Percentiles rank a stretch among this genome's conserved stretches.
These are phyloP conservation scores for Furcula furcula DNA, from an alignment of 2,888 invertebrate species.

Conservation along the genomic window DNA sequence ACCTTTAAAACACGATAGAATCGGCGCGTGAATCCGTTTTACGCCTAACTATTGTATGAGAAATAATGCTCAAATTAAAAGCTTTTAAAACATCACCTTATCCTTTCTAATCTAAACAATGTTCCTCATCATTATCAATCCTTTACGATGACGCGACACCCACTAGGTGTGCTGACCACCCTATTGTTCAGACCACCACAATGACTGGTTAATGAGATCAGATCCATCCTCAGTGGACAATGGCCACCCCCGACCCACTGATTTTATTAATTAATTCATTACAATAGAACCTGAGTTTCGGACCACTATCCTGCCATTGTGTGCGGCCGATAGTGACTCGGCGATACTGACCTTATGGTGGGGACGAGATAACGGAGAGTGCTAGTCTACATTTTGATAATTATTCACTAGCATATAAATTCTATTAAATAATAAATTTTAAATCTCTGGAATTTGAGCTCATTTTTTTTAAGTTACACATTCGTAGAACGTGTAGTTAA, in stretches of 20 bases:
- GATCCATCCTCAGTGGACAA: constrained; percentile 76
- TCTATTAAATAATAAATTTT: too few relatives aligned
- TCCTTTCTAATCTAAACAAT: constrained; percentile 17
- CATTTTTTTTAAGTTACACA: too few relatives aligned
- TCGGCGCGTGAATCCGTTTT: too few relatives aligned
- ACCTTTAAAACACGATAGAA: too few relatives aligned
- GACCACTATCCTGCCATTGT: constrained; percentile 66
- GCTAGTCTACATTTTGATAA: constrained; percentile 20
- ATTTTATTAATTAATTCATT: constrained; percentile 81
- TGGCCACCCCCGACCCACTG: constrained; percentile 61
- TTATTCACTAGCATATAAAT: too few relatives aligned
- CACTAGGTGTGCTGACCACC: constrained; percentile 43
- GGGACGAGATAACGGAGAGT: constrained; percentile 21
- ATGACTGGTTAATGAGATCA: constrained; percentile 81
- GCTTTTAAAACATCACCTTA: constrained; percentile 6
- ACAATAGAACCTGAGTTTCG: constrained; percentile 75
- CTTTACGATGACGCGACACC: constrained; percentile 53
- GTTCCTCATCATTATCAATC: constrained; percentile 15
- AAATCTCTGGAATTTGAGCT: too few relatives aligned
- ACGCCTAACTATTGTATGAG: too few relatives aligned
- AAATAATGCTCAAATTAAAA: too few relatives aligned
- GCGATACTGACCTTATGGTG: constrained; percentile 48
- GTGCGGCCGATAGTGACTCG: constrained; percentile 61
- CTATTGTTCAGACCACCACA: constrained; percentile 66
- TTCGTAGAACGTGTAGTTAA: too few relatives aligned